Evolutionary conservation across 2,113 vertebrate species (phyloP).

Genomic region (Mobula hypostoma): DNA sequence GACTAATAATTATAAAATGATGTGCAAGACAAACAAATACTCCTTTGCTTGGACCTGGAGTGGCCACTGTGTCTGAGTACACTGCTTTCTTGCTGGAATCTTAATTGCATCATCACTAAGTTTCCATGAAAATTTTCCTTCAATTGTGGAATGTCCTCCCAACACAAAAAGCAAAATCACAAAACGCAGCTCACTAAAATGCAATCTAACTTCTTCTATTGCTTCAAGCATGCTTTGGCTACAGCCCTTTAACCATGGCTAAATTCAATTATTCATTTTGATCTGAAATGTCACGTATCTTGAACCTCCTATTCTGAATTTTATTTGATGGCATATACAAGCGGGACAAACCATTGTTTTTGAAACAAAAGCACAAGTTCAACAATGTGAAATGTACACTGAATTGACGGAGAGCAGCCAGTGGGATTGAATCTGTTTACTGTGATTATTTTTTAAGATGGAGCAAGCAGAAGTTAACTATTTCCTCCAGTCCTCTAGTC

Average conservation of each 20-base stretch:
- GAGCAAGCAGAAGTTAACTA: no score
- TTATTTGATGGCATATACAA: background rate
- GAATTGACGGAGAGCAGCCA: background rate
- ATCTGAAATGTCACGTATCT: background rate
- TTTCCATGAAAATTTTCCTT: background rate
- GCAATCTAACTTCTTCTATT: background rate
- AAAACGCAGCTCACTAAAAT: background rate
- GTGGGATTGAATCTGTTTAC: background rate
- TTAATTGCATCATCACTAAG: no score
- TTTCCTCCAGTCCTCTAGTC: no score
- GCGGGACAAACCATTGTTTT: background rate
- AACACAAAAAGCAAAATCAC: background rate
- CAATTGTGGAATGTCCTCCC: background rate
- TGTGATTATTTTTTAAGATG: background rate
- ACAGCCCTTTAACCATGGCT: background rate
- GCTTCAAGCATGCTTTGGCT: background rate
- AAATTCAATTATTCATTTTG: background rate
- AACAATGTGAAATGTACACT: background rate
- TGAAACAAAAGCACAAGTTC: background rate
- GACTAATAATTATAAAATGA: no score
- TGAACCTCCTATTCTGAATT: background rate
- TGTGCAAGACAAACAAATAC: no score
- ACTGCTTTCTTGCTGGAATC: no score
- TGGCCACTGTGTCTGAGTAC: no score
- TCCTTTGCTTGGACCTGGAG: no score